A percentile compares a stretch with the other conserved stretches of the same genome.
These are phyloP conservation scores for Phorcus lineatus DNA, from an alignment of 2,888 invertebrate genomes.

Conservation along the genomic window DNA sequence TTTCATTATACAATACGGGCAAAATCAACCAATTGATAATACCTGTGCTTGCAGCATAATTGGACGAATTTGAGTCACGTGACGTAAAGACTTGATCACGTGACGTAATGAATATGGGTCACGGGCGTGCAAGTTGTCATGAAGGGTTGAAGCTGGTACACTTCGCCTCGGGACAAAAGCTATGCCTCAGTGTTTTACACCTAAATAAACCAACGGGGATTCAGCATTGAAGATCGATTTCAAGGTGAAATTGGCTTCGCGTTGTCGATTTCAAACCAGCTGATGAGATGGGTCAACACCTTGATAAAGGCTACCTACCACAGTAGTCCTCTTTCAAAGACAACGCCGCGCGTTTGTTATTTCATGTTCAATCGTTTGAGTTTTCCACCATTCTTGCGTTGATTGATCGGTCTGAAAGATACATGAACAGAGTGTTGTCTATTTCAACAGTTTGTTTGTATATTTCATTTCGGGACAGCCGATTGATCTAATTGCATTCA, in stretches of 20 bases:
- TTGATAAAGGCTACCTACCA: constrained; percentile 9
- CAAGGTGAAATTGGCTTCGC: constrained; percentile 6
- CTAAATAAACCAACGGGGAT: constrained; percentile 6
- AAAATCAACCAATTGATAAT: too few species aligned
- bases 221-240: constrained; percentile 15
- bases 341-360: constrained; percentile 3
- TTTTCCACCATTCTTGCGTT: not conserved
- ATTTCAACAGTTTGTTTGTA: constrained; percentile 8
- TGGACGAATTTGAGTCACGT: too few species aligned
- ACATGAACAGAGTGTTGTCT: not conserved
- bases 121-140: not conserved
- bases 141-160: not conserved
- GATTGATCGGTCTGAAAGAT: not conserved
- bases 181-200: constrained; percentile 12
- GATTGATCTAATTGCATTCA: not conserved
- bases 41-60: too few species aligned
- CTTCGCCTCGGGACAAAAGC: not conserved
- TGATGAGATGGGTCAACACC: constrained; percentile 1
- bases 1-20: too few species aligned
- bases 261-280: constrained; percentile 8
- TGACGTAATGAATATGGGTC: not conserved
- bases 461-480: not conserved
- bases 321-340: not conserved
- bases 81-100: too few species aligned
- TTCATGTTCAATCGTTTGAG: not conserved